A percentile compares a stretch with the other conserved stretches of the same genome.
Conservation (phyloP, 2,797 vertebrate species). For the Corythornis leucogaster region DNA sequence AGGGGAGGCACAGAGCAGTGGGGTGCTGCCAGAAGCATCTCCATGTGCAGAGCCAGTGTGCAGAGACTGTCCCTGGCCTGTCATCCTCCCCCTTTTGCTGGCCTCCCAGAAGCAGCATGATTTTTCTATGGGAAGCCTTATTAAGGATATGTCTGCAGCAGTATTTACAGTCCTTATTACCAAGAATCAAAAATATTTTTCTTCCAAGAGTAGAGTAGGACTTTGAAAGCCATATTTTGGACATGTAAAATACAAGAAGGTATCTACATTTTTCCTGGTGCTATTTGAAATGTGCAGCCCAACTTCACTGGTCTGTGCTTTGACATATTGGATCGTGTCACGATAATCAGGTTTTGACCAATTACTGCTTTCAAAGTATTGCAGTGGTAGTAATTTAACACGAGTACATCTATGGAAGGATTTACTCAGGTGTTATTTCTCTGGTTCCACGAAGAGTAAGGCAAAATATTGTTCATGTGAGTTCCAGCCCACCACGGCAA, state of each 20-base stretch:
- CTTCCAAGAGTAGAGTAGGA: background rate
- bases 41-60: background rate
- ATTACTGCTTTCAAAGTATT: background rate
- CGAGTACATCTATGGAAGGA: background rate
- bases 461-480: conserved; percentile 43
- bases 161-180: background rate
- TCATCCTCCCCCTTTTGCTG: background rate
- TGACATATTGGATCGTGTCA: background rate
- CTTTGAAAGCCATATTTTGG: background rate
- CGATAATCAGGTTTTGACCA: conserved; percentile 23
- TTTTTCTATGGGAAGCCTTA: background rate
- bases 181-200: background rate
- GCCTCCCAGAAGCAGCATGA: background rate
- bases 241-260: background rate
- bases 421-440: conserved; percentile 11
- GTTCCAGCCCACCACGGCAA: conserved; percentile 16
- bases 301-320: background rate
- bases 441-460: conserved; percentile 33
- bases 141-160: background rate
- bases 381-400: background rate
- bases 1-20: background rate
- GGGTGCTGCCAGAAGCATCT: background rate
- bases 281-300: background rate
- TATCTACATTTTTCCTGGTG: background rate
- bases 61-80: background rate